Conservation (phyloP, 2,797 vertebrate genomes). For the Myotis daubentonii region DNA sequence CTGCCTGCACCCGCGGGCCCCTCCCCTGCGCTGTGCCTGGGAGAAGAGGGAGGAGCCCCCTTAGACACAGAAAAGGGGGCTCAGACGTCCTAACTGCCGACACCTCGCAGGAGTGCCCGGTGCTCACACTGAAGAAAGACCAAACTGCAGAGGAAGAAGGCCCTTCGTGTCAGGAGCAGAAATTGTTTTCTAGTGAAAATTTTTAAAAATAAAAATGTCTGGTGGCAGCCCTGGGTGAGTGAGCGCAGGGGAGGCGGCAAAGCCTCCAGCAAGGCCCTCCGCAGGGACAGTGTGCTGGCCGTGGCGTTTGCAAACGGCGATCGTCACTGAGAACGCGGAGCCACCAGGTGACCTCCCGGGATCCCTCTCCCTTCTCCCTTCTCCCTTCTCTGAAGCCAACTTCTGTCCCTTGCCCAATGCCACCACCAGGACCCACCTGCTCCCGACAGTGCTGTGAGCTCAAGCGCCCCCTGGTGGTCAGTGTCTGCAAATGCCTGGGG, state of each 20-base stretch:
- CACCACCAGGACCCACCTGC: background rate
- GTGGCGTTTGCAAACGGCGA: background rate
- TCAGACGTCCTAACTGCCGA: background rate
- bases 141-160: background rate
- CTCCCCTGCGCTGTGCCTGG: rapidly evolving
- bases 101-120: rapidly evolving
- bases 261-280: background rate
- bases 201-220: background rate
- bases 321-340: background rate
- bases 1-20: rapidly evolving
- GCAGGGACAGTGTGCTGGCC: background rate
- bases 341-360: background rate
- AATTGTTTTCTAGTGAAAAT: background rate
- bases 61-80: background rate
- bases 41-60: background rate
- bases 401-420: background rate
- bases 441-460: background rate
- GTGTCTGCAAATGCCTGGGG: background rate
- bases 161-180: background rate
- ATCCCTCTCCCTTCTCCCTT: background rate
- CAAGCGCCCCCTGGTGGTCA: slow-evolving; percentile 49
- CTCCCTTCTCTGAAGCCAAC: background rate
- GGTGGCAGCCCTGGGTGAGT: background rate
- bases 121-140: background rate
- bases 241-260: background rate